Base-by-base conservation (phyloP, 2,888 invertebrate species). In the Suillia variegata region DNA sequence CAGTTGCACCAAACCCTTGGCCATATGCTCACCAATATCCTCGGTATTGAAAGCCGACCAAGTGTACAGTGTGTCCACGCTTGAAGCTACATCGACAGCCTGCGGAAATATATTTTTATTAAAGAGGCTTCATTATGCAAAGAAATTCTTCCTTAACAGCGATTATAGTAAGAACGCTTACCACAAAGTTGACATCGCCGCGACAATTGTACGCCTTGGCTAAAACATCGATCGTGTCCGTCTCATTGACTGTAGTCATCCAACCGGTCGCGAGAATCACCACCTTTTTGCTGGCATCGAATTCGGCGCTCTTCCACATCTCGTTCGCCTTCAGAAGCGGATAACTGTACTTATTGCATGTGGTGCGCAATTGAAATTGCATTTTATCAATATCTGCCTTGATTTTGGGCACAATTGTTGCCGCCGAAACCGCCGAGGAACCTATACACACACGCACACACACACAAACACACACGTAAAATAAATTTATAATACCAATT, bases 31-130 rank as follows among this genome's bases (percentile, higher is more conserved):
- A 2, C 81, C 81, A 56, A 82, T 75, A 50, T 72, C 77, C 60
- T 80, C 78, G 12, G 80, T 80, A 59, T 81, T 81, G n/a, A 80
- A 68, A 2, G 81, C 80, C 0, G 80, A 78, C 80, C 81, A 81
- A 2, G 76, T 72, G 62, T 81, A 81, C 4, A 81, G 65, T 4
- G 81, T 80, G 45, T 81, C 77, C 22, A 80, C 75, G 34, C 70
- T 80, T 4, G 67, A 66, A n/a, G 77, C 79, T 2, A 70, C 74
- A 63, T 81, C 81, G 38, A 81, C 63, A 4, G 73, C 81, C 80
- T 81, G n/a, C 8, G 63, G 55, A n/a, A 2, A 20, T 50, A 18
- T 31, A 20, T 4, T 15, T 1, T 1, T 34, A 49, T 17, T 38
- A 15, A 54, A 48, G 13, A 12, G n/a, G 33, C 13, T n/a, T 12